A percentile compares a stretch with the other conserved stretches of the same genome.
Conservation (phyloP, 2,113 vertebrate species). For the Pongo abelii region DNA sequence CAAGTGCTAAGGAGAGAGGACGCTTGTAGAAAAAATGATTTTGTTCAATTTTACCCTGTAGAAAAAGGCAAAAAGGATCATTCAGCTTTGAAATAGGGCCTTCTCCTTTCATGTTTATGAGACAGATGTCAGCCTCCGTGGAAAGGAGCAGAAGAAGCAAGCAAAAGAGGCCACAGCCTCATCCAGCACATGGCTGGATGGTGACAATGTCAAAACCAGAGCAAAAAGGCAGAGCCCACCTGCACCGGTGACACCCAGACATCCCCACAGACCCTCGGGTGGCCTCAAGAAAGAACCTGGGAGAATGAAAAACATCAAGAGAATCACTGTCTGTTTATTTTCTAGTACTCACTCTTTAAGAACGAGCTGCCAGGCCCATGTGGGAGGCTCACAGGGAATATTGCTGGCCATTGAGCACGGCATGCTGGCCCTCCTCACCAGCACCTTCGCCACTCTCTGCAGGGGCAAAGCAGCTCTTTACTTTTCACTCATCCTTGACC, state of each 20-base stretch:
- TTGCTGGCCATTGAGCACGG: accelerated
- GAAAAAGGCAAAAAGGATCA: background rate
- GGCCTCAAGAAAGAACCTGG: accelerated
- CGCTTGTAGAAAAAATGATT: background rate
- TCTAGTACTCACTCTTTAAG: background rate
- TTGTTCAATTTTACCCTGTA: background rate
- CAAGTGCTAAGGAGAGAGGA: background rate
- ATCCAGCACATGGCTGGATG: accelerated
- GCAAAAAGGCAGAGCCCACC: accelerated
- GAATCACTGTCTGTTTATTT: accelerated
- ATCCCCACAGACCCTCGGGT: background rate
- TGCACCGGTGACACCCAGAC: too few relatives aligned
- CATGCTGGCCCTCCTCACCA: accelerated
- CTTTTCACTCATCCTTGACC: too few relatives aligned
- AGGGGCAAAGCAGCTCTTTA: too few relatives aligned
- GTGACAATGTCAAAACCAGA: background rate
- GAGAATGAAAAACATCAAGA: too few relatives aligned
- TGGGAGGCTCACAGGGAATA: accelerated
- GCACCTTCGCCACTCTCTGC: background rate
- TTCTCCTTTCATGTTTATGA: background rate
- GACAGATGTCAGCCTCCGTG: background rate
- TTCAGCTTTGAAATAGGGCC: background rate
- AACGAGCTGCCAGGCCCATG: background rate
- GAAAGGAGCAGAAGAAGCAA: background rate
- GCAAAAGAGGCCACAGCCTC: accelerated